These are phyloP conservation scores for Tamandua tetradactyla DNA, from an alignment of 2,797 vertebrate genomes.

Conservation along the genomic window DNA sequence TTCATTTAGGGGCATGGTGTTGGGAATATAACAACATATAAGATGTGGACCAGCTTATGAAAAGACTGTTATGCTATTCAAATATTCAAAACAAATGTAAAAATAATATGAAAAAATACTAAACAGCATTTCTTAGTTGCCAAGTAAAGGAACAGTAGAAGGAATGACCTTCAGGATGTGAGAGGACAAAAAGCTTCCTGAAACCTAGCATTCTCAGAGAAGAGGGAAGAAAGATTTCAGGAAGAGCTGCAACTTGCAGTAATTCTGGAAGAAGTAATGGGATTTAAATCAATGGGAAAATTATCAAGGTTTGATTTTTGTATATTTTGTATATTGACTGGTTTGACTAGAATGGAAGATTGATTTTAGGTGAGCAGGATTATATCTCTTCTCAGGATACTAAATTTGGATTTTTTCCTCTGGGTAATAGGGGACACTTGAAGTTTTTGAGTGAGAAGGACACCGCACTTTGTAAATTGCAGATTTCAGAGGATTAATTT, in stretches of 20 bases:
- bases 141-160: not conserved
- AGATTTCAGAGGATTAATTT: not conserved
- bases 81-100: not conserved
- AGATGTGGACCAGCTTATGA: not conserved
- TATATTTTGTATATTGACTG: not conserved
- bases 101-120: not conserved
- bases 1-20: not conserved
- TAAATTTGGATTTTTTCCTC: not conserved
- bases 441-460: not conserved
- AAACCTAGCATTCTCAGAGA: not conserved
- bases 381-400: not conserved
- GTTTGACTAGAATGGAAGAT: not conserved
- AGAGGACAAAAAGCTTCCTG: not conserved
- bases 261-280: not conserved
- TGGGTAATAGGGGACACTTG: not conserved
- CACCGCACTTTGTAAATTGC: not conserved
- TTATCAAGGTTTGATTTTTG: not conserved
- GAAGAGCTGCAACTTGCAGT: not conserved
- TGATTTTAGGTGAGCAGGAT: not conserved
- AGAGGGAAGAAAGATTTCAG: not conserved
- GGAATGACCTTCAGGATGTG: not conserved
- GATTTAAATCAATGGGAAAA: not conserved
- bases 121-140: not conserved
- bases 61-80: not conserved
- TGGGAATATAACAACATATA: not conserved